Evolutionary conservation across 2,888 invertebrate genomes (phyloP), one percentile per base, ranked within the genome.

Genomic region (Nomada flava): DNA sequence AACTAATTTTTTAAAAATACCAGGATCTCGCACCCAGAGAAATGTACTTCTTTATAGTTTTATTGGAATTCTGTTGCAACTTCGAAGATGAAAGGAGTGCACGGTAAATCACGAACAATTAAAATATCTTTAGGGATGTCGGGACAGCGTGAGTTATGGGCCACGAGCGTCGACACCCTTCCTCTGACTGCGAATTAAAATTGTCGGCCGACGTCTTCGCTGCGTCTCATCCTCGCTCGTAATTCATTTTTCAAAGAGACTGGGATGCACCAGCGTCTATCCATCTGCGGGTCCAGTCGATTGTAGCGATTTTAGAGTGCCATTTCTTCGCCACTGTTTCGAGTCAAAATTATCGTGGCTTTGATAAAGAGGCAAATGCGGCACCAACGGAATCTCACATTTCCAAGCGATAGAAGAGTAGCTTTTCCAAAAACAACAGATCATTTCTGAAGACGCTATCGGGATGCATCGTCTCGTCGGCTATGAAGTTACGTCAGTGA

Each of bases 221-320:
- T 74, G 2, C 71, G 62, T 47, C 65, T 63, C 69, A 26, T 42
- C 69, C 59, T 53, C 44, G 77, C 83, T 86, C 91, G 88, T 91
- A 89, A 91, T 90, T 91, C 90, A 91, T 90, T 89, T 91, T 83
- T 88, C 90, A 91, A 91, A 90, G 91, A 84, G 84, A 86, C 85
- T 83, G 71, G 83, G 89, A 89, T 86, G 64, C 23, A 70, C 47
- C 80, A 71, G 44, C 69, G 76, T 59, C 79, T 71, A 86, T 86
- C 86, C 36, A 7, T 36, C 36, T 36, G 36, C 36, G 81, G 29
- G 52, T 44, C 26, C 79, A 67, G 55, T 67, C 64, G 26, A 42
- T 15, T 78, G 15, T n/a, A 26, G 7, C 20, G n/a, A 18, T 52
- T 15, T n/a, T 13, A 23, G 15, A 36, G 36, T 1, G 36, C 36